These are phyloP conservation scores for Radopholus similis DNA, from an alignment of 1,140 invertebrate genomes.

Conservation along the genomic window DNA sequence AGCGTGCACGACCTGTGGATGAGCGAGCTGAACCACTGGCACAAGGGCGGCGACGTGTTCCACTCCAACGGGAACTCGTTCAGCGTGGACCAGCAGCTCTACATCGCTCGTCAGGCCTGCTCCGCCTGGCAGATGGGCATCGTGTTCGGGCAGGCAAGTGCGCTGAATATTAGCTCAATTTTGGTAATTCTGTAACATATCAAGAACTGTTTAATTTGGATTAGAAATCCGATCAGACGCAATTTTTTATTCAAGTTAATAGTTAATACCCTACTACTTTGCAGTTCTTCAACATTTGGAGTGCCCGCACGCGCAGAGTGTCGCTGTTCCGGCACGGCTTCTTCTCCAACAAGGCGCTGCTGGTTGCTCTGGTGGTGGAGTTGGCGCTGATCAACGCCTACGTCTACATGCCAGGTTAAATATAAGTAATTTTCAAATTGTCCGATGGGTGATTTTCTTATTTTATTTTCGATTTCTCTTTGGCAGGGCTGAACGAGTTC, in stretches of 20 bases:
- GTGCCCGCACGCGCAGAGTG: slow-evolving; percentile 28
- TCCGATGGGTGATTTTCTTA: no score
- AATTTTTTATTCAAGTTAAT: background rate
- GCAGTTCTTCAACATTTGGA: slow-evolving; percentile 44
- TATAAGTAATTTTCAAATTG: background rate
- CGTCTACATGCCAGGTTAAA: slow-evolving; percentile 37
- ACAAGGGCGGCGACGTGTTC: slow-evolving; percentile 20
- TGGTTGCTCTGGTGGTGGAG: slow-evolving; percentile 31
- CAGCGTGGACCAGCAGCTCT: slow-evolving; percentile 30
- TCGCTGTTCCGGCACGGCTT: slow-evolving; percentile 41
- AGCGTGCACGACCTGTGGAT: slow-evolving; percentile 33
- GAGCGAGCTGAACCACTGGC: slow-evolving; percentile 25
- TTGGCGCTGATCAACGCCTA: slow-evolving; percentile 29
- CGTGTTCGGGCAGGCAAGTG: slow-evolving; percentile 50
- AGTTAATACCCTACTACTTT: background rate
- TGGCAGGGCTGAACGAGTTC: slow-evolving; percentile 25
- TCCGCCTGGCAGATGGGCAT: slow-evolving; percentile 51
- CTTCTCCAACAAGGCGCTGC: slow-evolving; percentile 32
- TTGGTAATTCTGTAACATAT: background rate
- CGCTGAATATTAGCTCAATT: slow-evolving; percentile 23
- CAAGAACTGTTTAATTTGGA: background rate
- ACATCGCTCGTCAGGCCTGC: slow-evolving; percentile 37
- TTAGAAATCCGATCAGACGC: background rate
- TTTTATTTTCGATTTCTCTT: no score
- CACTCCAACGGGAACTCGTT: slow-evolving; percentile 32